These are phyloP conservation scores for Ambastaia sidthimunki DNA, from an alignment of 2,797 vertebrate species.

Conservation along the genomic window DNA sequence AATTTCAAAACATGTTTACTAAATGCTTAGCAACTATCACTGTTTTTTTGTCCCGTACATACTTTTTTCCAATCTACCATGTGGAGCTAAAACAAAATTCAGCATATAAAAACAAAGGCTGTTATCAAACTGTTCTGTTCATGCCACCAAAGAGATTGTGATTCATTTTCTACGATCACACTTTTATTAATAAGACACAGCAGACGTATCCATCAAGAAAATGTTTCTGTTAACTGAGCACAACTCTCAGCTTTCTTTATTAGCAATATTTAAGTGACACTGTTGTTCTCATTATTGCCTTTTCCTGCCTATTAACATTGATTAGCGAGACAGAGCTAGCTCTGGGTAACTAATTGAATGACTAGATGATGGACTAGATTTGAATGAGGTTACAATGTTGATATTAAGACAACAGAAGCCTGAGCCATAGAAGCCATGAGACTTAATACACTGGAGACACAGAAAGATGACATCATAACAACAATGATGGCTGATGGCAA, in stretches of 20 bases:
- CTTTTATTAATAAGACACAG: constrained; percentile 12
- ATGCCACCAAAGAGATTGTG: constrained; percentile 34
- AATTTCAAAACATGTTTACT: not conserved
- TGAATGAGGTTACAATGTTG: not conserved
- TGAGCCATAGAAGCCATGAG: too few relatives aligned
- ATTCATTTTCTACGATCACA: not conserved
- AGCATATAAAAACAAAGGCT: constrained; percentile 9
- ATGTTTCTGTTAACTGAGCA: constrained; percentile 11
- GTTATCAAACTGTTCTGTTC: constrained; percentile 37
- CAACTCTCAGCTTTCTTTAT: constrained; percentile 11
- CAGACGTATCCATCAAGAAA: not conserved
- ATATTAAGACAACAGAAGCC: too few relatives aligned
- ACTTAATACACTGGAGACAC: too few relatives aligned
- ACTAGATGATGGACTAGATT: constrained; percentile 1
- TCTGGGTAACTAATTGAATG: constrained; percentile 26
- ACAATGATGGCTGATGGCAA: too few relatives aligned
- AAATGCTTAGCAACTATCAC: not conserved
- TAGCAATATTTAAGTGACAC: constrained; percentile 43
- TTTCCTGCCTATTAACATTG: constrained; percentile 31
- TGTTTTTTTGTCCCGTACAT: not conserved
- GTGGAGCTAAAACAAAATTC: constrained; percentile 30
- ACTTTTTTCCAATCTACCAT: not conserved
- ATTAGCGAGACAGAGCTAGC: constrained; percentile 22
- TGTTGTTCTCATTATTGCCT: constrained; percentile 26
- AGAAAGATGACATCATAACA: too few relatives aligned